These are phyloP conservation scores for Alca torda DNA, from an alignment of 2,797 vertebrate genomes.

Conservation along the genomic window DNA sequence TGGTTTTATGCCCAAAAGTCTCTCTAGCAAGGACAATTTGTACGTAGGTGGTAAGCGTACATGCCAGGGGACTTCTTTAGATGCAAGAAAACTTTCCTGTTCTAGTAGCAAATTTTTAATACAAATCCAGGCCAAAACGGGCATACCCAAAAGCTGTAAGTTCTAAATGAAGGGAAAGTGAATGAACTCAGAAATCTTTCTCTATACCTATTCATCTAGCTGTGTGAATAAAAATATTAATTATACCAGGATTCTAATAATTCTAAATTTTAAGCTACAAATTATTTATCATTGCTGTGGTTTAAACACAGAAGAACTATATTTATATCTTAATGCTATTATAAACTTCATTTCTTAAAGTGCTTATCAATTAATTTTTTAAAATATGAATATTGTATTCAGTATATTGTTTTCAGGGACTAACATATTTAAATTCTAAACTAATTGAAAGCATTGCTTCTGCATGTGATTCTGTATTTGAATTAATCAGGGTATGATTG, in stretches of 20 bases:
- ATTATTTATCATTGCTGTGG: background rate
- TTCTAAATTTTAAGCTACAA: background rate
- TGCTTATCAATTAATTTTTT: background rate
- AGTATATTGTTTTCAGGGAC: background rate
- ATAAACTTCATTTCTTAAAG: background rate
- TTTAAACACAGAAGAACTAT: background rate
- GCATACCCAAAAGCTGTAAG: background rate
- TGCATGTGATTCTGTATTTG: background rate
- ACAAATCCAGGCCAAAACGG: background rate
- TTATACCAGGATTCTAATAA: background rate
- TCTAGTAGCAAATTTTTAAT: background rate
- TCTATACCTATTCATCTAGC: background rate
- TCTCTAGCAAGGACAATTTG: background rate
- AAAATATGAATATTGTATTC: background rate
- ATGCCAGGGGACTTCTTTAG: background rate
- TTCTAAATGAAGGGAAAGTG: background rate
- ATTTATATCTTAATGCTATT: background rate
- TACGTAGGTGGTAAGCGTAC: background rate
- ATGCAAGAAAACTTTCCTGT: background rate
- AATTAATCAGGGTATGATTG: background rate
- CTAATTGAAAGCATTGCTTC: background rate
- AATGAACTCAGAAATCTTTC: background rate
- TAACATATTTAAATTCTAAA: background rate
- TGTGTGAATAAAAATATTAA: background rate
- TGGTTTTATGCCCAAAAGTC: background rate